Conservation (phyloP, 1,140 invertebrate genomes). For the Rhopalosiphum maidis region DNA sequence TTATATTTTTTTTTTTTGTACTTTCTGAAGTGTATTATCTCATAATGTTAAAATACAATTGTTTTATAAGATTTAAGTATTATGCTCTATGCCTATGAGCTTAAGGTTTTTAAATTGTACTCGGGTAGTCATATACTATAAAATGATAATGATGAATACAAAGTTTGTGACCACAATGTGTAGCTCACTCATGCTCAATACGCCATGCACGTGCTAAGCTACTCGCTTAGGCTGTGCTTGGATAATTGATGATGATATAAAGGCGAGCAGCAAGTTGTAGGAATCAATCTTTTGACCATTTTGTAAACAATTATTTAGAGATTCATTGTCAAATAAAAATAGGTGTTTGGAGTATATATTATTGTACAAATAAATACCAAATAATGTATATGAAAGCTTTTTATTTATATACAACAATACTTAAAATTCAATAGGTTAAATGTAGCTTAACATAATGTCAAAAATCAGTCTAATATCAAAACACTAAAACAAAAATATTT, state of each 20-base stretch:
- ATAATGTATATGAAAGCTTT: not conserved
- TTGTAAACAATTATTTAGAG: not conserved
- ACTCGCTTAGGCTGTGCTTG: not conserved
- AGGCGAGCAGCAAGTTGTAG: not conserved
- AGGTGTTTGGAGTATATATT: not conserved
- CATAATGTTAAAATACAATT: not conserved
- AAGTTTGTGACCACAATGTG: not conserved
- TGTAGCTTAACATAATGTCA: not conserved
- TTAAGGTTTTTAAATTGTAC: not conserved
- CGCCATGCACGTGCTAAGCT: not conserved
- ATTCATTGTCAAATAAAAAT: not conserved
- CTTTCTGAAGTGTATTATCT: not conserved
- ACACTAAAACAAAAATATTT: not conserved
- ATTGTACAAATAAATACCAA: not conserved
- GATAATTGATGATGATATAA: not conserved
- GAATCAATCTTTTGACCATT: not conserved
- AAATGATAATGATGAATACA: not conserved
- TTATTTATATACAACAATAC: not conserved
- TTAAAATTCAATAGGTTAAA: not conserved
- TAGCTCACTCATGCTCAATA: not conserved
- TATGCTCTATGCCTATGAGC: not conserved
- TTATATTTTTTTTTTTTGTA: not conserved
- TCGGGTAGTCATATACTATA: not conserved
- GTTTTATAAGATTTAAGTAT: not conserved
- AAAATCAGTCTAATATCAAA: not conserved